Percentiles rank a stretch among this genome's conserved stretches.
These are phyloP conservation scores for Aurelia sp. DNA, from an alignment of 30 jellyfish, hydroid and myxozoan species.

Conservation along the genomic window DNA sequence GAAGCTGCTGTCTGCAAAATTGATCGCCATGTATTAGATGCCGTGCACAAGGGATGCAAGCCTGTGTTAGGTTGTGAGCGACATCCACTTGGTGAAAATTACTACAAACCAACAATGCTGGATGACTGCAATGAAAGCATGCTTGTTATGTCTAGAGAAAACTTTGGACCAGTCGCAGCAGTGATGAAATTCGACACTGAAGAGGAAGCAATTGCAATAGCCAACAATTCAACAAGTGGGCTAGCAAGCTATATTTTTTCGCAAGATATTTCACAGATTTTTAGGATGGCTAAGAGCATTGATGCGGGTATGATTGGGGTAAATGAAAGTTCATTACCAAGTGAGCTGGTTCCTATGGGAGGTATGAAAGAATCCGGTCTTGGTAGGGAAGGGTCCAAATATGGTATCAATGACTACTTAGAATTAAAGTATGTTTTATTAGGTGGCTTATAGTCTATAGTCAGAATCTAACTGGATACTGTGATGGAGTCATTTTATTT, in stretches of 20 bases:
- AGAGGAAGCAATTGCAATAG: slow-evolving; percentile 62
- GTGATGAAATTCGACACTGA: slow-evolving; percentile 69
- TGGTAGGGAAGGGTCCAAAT: slow-evolving; percentile 84
- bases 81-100: slow-evolving; percentile 36
- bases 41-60: slow-evolving; percentile 59
- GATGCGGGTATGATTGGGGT: slow-evolving; percentile 84
- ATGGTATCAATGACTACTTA: slow-evolving; percentile 72
- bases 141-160: slow-evolving; percentile 65
- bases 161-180: slow-evolving; percentile 83
- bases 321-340: slow-evolving; percentile 61
- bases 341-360: slow-evolving; percentile 80
- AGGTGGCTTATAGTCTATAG: slow-evolving; percentile 57
- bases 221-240: slow-evolving; percentile 58
- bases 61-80: slow-evolving; percentile 53
- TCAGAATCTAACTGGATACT: no score
- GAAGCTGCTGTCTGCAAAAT: slow-evolving; percentile 62
- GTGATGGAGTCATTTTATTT: no score
- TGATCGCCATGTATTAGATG: slow-evolving; percentile 59
- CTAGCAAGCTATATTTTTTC: slow-evolving; percentile 83
- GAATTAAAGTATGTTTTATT: slow-evolving; percentile 72
- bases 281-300: slow-evolving; percentile 63
- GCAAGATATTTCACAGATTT: slow-evolving; percentile 49
- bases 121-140: slow-evolving; percentile 64
- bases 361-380: slow-evolving; percentile 90
- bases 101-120: slow-evolving; percentile 77